phyloP scores from a whole-genome alignment of 2,888 invertebrate genomes.

The Xiphydria camelus region DNA sequence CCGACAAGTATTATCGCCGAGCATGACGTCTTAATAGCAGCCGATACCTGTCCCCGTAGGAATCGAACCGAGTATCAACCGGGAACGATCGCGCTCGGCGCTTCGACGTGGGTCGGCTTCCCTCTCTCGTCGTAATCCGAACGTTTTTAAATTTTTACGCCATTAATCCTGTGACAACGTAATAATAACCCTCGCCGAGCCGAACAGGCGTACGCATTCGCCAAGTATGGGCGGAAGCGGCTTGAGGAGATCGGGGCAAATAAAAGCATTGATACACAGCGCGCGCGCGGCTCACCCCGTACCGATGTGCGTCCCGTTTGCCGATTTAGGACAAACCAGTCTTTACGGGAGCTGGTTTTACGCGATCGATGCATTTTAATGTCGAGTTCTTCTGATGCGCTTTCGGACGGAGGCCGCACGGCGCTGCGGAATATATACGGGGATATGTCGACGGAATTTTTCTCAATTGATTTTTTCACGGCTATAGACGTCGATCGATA shows the following conservation, averaged over 20 bases:
- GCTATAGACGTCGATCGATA: neutral
- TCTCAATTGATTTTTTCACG: neutral
- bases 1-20: no score
- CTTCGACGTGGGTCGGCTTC: no score
- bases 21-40: no score
- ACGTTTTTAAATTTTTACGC: neutral
- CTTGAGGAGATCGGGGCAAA: slow-evolving; percentile 15
- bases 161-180: neutral
- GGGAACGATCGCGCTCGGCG: no score
- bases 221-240: slow-evolving; percentile 17
- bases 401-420: neutral
- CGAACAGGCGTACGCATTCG: neutral
- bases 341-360: slow-evolving; percentile 15
- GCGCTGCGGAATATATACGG: neutral
- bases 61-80: no score
- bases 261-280: slow-evolving; percentile 14
- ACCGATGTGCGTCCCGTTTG: slow-evolving; percentile 1
- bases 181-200: neutral
- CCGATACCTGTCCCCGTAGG: no score
- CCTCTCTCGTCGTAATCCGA: neutral
- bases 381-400: slow-evolving; percentile 3
- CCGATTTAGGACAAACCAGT: slow-evolving; percentile 21
- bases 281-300: neutral
- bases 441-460: neutral
- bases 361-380: slow-evolving; percentile 13